phyloP scores from a whole-genome alignment of 2,113 vertebrate species.

The Caracal caracal region DNA sequence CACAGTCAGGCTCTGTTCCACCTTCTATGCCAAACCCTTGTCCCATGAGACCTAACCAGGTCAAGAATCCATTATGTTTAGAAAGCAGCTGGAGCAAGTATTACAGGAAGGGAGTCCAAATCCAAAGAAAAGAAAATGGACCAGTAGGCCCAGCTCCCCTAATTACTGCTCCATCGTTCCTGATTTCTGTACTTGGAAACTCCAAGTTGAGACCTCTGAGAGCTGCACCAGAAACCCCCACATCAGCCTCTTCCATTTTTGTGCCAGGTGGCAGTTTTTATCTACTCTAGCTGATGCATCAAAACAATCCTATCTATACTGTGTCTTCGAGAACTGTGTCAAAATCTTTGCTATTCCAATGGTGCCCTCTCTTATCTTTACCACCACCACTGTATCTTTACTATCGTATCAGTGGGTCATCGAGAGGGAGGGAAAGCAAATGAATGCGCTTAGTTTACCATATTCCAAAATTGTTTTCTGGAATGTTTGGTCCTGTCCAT shows the following conservation, averaged over 20 bases:
- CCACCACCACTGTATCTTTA: background rate
- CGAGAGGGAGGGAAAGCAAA: background rate
- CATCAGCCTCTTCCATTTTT: background rate
- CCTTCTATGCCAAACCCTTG: background rate
- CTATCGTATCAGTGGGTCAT: background rate
- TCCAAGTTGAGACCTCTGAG: background rate
- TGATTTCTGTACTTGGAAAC: background rate
- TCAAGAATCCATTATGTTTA: slow-evolving; percentile 44
- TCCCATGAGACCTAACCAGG: background rate
- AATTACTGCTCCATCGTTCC: background rate
- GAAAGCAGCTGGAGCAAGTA: background rate
- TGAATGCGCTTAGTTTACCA: background rate
- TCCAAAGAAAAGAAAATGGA: background rate
- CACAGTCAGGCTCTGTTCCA: background rate
- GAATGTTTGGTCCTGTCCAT: background rate
- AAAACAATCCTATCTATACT: background rate
- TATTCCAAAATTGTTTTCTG: background rate
- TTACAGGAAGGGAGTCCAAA: slow-evolving; percentile 2
- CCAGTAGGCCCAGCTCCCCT: background rate
- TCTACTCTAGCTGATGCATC: background rate
- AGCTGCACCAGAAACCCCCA: background rate
- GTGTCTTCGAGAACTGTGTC: background rate
- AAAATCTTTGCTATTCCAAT: background rate
- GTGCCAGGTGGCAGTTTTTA: background rate
- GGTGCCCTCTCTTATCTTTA: background rate